Evolutionary conservation across 2,888 invertebrate genomes (phyloP).

Genomic region (Lycocerus yunnanus): DNA sequence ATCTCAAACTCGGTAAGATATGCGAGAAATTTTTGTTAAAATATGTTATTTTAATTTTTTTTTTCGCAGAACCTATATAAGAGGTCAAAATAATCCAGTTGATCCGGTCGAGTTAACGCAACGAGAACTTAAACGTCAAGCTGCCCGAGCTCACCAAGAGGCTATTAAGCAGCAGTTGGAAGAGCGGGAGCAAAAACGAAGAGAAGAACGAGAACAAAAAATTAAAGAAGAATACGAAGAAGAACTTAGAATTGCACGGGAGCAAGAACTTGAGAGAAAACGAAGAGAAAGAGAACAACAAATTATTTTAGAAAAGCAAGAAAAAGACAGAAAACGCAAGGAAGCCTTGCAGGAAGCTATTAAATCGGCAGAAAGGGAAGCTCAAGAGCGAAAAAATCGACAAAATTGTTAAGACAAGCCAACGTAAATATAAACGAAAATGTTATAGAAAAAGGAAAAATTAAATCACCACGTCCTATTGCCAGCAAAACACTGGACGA

Average conservation of each 20-base stretch:
- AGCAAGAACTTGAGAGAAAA: constrained; percentile 71
- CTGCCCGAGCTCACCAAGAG: constrained; percentile 84
- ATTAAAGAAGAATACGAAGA: constrained; percentile 80
- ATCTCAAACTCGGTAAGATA: constrained; percentile 43
- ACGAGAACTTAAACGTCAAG: constrained; percentile 78
- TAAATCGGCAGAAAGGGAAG: constrained; percentile 75
- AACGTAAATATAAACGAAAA: constrained; percentile 54
- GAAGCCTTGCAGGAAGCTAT: constrained; percentile 78
- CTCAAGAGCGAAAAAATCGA: constrained; percentile 58
- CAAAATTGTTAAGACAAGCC: constrained; percentile 45
- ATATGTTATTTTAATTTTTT: neutral
- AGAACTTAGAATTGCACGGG: constrained; percentile 75
- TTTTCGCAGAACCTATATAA: constrained; percentile 66
- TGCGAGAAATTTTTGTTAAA: neutral
- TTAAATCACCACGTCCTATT: constrained; percentile 22
- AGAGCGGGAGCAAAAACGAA: constrained; percentile 75
- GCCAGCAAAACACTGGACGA: neutral
- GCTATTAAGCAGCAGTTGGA: constrained; percentile 84
- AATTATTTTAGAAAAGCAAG: constrained; percentile 68
- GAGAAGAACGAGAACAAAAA: constrained; percentile 75
- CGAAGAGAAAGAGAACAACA: constrained; percentile 75
- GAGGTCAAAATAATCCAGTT: constrained; percentile 85
- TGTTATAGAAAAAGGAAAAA: constrained; percentile 50
- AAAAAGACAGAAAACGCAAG: constrained; percentile 72
- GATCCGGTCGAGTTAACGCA: constrained; percentile 81